Evolutionary conservation across 2,888 invertebrate genomes (phyloP), one percentile per base, ranked within the genome.

Genomic region (Ophion ventricosus): DNA sequence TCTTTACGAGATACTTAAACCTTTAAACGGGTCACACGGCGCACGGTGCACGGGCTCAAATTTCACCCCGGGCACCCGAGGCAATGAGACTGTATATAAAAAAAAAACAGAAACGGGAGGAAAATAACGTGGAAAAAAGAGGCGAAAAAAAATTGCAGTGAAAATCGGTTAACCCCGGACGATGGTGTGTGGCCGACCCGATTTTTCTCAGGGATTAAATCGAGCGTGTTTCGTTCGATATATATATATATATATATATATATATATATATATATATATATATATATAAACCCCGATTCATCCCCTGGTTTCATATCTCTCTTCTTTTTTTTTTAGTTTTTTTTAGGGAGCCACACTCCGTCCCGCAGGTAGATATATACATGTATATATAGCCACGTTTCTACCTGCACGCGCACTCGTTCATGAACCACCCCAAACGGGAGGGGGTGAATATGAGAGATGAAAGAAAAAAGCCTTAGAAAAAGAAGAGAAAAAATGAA

Each of bases 121-220:
- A 70, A 64, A 90, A 89, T 90, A 89, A 88, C 14, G 25, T 14
- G 8, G 69, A 78, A 73, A 63, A 26, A 69, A 77, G 54, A 56
- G 59, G 63, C 73, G 29, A 56, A 80, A 70, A 82, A 82, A 70
- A 73, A 89, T 90, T 85, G 90, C 91, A 91, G 89, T 89, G 90
- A 91, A 93, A 84, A 93, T 93, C 93, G 92, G 93, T 93, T 93
- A 93, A 93, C 92, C 92, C 92, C 74, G 83, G 87, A 82, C 77
- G 82, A 84, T 80, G 82, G 84, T 78, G 84, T 85, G 75, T 64
- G 87, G 88, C 86, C 82, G 85, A 82, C 83, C 81, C 86, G 87
- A 88, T 90, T 92, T 93, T 93, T 93, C 93, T 93, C 93, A 92
- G 92, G 92, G 92, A 92, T 93, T 93, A 93, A 93, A 93, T 93